Evolutionary conservation across 2,888 invertebrate genomes (phyloP), one percentile per base, ranked within the genome.

Genomic region (Zaprionus obscuricornis): DNA sequence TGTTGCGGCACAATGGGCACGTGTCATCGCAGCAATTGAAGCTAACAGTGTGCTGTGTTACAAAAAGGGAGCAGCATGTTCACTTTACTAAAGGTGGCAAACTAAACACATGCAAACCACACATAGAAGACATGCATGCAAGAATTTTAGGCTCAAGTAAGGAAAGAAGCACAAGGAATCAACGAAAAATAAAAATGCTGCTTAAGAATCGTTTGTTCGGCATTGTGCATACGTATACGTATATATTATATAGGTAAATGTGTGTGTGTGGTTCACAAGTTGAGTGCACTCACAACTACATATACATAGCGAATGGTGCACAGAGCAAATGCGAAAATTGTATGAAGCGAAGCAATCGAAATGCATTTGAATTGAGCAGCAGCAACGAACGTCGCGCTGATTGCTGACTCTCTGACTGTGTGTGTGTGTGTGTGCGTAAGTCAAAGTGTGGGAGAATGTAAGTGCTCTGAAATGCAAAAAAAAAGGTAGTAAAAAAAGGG

Each of bases 331-430:
- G 8, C 29, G 36, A 57, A 27, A 49, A 42, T 42, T 42, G 36
- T 46, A 33, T 52, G 46, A 58, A 49, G 37, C 46, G 62, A 52
- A 74, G 82, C 82, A 72, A 85, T 82, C 72, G 85, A 85, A 81
- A 72, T 82, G 83, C 85, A 85, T 81, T 85, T 70, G 75, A 70
- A 78, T 81, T 67, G 57, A 75, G 79, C 75, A 65, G 59, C n/a
- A n/a, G n/a, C n/a, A n/a, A n/a, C 58, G 37, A 60, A 54, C 57
- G 27, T 39, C 43, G 52, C 59, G 51, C 36, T 71, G 71, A 66
- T 71, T 66, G 70, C 63, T 39, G 37, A 14, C 16, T 50, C 22
- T 18, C 24, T 33, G 14, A 34, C 22, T 46, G 47, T 22, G 29
- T 47, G 27, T 36, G 34, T 47, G 46, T 49, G 56, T 43, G 49